Evolutionary conservation across 2,797 vertebrate genomes (phyloP).

Genomic region (Gallirallus australis): DNA sequence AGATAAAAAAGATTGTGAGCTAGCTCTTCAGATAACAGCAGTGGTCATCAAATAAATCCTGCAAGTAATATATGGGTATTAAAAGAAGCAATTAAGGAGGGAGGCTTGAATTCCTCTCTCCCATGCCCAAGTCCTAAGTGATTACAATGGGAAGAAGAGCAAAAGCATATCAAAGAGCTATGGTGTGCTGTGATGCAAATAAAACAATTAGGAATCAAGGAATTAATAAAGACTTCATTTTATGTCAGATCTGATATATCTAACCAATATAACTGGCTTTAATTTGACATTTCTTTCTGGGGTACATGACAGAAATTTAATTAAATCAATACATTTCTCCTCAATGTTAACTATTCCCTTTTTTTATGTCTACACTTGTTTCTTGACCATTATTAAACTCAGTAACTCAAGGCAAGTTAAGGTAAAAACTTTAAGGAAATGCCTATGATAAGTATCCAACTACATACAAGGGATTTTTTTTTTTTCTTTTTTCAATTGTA

Average conservation of each 20-base stretch:
- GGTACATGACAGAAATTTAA: slow-evolving; percentile 58
- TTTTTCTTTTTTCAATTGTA: background rate
- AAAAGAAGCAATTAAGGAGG: background rate
- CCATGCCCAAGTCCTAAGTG: background rate
- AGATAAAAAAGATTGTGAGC: background rate
- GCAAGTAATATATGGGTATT: background rate
- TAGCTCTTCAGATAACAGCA: background rate
- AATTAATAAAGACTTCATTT: slow-evolving; percentile 67
- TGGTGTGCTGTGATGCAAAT: slow-evolving; percentile 27
- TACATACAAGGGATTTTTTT: background rate
- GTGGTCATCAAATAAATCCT: background rate
- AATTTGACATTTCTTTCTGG: slow-evolving; percentile 42
- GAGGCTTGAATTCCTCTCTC: background rate
- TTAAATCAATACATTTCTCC: slow-evolving; percentile 71
- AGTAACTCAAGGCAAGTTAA: slow-evolving; percentile 55
- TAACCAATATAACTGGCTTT: slow-evolving; percentile 48
- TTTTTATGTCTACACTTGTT: background rate
- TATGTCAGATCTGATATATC: slow-evolving; percentile 61
- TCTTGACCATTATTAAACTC: slow-evolving; percentile 64
- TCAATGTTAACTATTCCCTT: slow-evolving; percentile 2
- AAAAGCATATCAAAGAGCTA: slow-evolving; percentile 1
- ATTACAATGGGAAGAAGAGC: background rate
- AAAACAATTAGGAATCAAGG: slow-evolving; percentile 41
- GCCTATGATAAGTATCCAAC: background rate
- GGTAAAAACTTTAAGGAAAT: slow-evolving; percentile 16